Evolutionary conservation across 2,797 vertebrate genomes (phyloP), one percentile per base, ranked within the genome.

Genomic region (Dromococcyx pavoninus): DNA sequence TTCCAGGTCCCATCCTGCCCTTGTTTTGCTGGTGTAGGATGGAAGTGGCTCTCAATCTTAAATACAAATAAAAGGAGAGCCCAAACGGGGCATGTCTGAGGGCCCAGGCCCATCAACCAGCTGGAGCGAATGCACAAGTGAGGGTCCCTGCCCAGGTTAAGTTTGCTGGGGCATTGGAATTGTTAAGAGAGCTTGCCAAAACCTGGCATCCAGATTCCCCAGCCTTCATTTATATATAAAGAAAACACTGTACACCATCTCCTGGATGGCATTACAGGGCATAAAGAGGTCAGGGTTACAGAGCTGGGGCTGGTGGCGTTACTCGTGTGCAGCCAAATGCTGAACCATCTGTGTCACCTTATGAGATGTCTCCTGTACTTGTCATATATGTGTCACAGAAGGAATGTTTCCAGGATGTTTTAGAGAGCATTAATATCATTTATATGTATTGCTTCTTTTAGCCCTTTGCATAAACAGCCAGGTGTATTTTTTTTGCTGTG

Each of bases 391-490:
- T 88, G 87, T 92, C 61, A 88, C 76, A 79, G 74, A 90, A 92
- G 37, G 87, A 91, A 57, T 86, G 78, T 88, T 89, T 93, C 82
- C 79, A 84, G 60, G 64, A 17, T 66, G 51, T 51, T 94, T 94
- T 95, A 78, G 72, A 73, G 74, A 86, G 17, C 66, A 70, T 88
- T 92, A 73, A 73, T 60, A 73, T 48, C 35, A 89, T 92, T 81
- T 84, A 73, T 73, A 70, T 84, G 51, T 46, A 82, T 70, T 81
- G 73, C 79, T 91, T 53, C 91, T 93, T 94, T 91, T 78, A 91
- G 86, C 51, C 48, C 37, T 81, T 84, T 92, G 82, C 91, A 84
- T 89, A 67, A 90, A 95, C 88, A 92, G 5, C 18, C 85, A 54
- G 51, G 60, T 80, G 69, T 60, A 24, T n/a, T 22, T 48, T 65